Percentiles rank a stretch among this genome's conserved stretches.
phyloP scores from a whole-genome alignment of 2,797 vertebrate genomes.

The Urosaurus nigricauda region DNA sequence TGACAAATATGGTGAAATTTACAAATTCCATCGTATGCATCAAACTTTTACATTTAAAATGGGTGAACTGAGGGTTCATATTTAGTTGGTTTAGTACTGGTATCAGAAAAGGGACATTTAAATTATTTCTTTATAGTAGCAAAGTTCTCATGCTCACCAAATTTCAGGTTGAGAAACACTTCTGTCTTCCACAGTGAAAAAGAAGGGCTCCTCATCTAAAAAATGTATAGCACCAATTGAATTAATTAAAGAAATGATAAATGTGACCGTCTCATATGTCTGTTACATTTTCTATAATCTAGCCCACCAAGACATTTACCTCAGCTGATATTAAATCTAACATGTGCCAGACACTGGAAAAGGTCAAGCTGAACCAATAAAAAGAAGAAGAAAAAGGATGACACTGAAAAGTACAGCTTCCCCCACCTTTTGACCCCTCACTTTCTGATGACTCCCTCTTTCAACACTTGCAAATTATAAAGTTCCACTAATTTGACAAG shows the following conservation, averaged over 20 bases:
- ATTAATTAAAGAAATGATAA: conserved; percentile 21
- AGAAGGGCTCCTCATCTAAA: background rate
- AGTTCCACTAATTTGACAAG: no score
- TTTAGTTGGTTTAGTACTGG: background rate
- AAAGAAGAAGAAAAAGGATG: background rate
- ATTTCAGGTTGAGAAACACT: background rate
- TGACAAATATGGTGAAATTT: background rate
- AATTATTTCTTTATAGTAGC: background rate
- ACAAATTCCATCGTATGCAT: background rate
- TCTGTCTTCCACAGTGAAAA: background rate
- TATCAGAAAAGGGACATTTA: background rate
- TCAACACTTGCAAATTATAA: no score
- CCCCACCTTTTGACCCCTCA: no score
- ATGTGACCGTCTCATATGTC: background rate
- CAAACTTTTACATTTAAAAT: background rate
- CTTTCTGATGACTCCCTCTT: no score
- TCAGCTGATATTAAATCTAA: background rate
- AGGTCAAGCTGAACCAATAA: background rate
- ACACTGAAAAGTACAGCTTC: background rate
- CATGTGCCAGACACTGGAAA: background rate
- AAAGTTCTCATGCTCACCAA: background rate
- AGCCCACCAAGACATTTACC: background rate
- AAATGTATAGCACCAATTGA: background rate
- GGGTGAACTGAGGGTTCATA: background rate
- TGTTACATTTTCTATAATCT: background rate